Evolutionary conservation across 2,113 vertebrate species (phyloP).

Genomic region (Laticauda colubrina): DNA sequence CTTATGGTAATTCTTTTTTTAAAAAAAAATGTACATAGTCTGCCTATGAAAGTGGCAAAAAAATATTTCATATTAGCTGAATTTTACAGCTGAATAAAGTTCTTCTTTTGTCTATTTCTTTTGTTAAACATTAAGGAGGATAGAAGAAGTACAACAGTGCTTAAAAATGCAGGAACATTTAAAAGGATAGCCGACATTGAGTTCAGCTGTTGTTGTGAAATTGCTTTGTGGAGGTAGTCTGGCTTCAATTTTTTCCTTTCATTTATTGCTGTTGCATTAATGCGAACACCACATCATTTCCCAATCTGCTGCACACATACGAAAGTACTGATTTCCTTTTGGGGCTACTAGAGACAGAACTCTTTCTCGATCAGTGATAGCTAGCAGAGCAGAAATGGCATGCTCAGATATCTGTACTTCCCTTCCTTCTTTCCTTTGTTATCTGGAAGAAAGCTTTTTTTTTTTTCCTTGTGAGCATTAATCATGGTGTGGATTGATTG

Average conservation of each 20-base stretch:
- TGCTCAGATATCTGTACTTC: not conserved
- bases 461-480: not conserved
- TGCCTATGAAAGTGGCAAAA: conserved; percentile 21
- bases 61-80: conserved; percentile 23
- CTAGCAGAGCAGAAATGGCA: not conserved
- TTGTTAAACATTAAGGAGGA: conserved; percentile 4
- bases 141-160: not conserved
- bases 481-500: not conserved
- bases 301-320: not conserved
- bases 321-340: conserved; percentile 6
- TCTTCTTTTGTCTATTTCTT: conserved; percentile 33
- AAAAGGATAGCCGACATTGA: conserved; percentile 36
- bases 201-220: conserved; percentile 21
- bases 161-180: conserved; percentile 9
- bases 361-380: not conserved
- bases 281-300: conserved; percentile 1
- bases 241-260: conserved; percentile 7
- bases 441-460: not conserved
- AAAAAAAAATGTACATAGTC: conserved; percentile 20
- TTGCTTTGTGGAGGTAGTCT: conserved; percentile 6
- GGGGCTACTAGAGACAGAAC: not conserved
- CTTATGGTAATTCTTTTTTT: not conserved
- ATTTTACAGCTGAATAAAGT: conserved; percentile 26
- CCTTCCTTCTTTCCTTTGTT: not conserved
- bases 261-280: not conserved